phyloP scores from a whole-genome alignment of 2,113 vertebrate species.

The Erythrocercus mccallii region DNA sequence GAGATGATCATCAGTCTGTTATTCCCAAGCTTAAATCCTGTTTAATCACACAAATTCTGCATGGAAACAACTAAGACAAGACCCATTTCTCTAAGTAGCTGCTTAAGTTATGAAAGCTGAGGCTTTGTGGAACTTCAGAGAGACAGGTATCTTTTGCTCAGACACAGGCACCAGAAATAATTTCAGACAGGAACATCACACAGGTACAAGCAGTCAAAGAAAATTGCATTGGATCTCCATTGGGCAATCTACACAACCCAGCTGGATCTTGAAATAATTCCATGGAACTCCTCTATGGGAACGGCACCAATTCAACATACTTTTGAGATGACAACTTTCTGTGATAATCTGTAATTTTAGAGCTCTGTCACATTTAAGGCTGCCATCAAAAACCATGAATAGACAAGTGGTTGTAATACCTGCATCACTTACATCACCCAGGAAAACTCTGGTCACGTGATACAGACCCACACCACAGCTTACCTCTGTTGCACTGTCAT shows the following conservation, averaged over 20 bases:
- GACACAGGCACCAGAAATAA: not conserved
- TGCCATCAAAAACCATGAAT: not conserved
- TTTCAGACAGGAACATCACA: not conserved
- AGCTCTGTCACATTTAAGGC: not conserved
- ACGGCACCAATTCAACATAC: not conserved
- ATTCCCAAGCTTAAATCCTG: not conserved
- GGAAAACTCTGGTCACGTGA: not conserved
- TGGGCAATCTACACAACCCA: not conserved
- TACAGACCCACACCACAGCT: not conserved
- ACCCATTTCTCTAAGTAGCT: not conserved
- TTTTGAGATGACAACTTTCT: not conserved
- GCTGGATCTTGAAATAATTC: not conserved
- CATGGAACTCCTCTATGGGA: not conserved
- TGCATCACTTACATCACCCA: not conserved
- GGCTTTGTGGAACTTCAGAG: not conserved
- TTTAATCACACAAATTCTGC: not conserved
- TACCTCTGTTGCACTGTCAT: not conserved
- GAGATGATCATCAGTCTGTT: not conserved
- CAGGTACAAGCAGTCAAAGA: not conserved
- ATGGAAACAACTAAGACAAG: not conserved
- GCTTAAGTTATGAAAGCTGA: not conserved
- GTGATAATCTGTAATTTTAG: not conserved
- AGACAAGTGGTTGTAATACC: not conserved
- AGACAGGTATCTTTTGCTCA: not conserved
- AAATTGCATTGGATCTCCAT: not conserved